These are phyloP conservation scores for Amyelois transitella DNA, from an alignment of 1,140 invertebrate species.

Conservation along the genomic window DNA sequence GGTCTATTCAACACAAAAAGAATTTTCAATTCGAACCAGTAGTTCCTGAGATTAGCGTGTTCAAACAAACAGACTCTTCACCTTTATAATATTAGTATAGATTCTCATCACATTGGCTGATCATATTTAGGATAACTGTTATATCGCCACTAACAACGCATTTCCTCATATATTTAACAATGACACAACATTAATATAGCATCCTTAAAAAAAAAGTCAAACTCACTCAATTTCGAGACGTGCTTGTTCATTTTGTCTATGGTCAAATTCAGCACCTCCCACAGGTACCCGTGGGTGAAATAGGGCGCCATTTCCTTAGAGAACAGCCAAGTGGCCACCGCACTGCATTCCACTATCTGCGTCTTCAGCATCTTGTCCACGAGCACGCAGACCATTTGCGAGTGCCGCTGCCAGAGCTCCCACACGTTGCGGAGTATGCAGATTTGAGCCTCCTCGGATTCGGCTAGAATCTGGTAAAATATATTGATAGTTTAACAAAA, in stretches of 20 bases:
- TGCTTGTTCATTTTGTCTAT: constrained; percentile 98
- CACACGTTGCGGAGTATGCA: constrained; percentile 94
- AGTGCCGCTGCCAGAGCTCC: constrained; percentile 95
- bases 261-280: constrained; percentile 97
- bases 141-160: not conserved
- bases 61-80: too few relatives aligned
- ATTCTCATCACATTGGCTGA: too few relatives aligned
- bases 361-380: constrained; percentile 98
- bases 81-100: too few relatives aligned
- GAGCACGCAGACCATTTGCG: constrained; percentile 97
- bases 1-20: too few relatives aligned
- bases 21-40: too few relatives aligned
- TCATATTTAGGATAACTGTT: too few relatives aligned
- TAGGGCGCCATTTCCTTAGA: constrained; percentile 95
- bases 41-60: too few relatives aligned
- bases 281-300: constrained; percentile 97
- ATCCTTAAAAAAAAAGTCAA: not conserved
- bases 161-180: not conserved
- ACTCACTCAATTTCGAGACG: constrained; percentile 86
- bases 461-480: constrained; percentile 86
- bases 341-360: constrained; percentile 96
- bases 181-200: not conserved
- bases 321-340: constrained; percentile 99
- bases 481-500: not conserved
- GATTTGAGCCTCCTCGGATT: constrained; percentile 96